These are phyloP conservation scores for Cherax destructor DNA, from an alignment of 1,140 invertebrate genomes.

Conservation along the genomic window DNA sequence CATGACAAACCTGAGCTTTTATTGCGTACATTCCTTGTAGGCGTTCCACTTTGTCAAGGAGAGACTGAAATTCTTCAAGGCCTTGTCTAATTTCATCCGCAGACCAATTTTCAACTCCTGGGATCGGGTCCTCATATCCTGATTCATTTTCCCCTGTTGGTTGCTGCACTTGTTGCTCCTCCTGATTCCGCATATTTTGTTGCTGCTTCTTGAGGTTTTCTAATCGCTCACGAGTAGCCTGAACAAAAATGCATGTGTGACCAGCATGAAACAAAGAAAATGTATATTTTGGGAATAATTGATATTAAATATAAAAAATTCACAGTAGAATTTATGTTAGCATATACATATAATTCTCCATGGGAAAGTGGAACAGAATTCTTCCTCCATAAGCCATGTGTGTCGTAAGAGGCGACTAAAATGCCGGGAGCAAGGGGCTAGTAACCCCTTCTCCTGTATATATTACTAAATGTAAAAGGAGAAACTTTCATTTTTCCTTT, in stretches of 20 bases:
- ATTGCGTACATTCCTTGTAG: conserved; percentile 40
- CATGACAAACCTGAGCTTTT: conserved; percentile 46
- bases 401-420: too few relatives aligned
- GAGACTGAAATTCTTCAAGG: conserved; percentile 61
- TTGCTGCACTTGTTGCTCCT: conserved; percentile 26
- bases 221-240: conserved; percentile 62
- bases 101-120: conserved; percentile 60
- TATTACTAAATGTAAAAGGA: too few relatives aligned
- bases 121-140: conserved; percentile 57
- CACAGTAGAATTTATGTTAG: too few relatives aligned
- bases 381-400: too few relatives aligned
- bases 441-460: too few relatives aligned
- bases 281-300: too few relatives aligned
- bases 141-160: not conserved
- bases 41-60: conserved; percentile 58
- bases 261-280: too few relatives aligned
- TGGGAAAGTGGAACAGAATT: too few relatives aligned
- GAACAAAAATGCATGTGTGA: not conserved
- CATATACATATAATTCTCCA: too few relatives aligned
- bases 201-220: conserved; percentile 67
- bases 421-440: too few relatives aligned
- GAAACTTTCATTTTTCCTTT: too few relatives aligned
- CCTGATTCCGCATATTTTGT: conserved; percentile 53
- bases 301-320: too few relatives aligned
- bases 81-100: conserved; percentile 32